phyloP scores from a whole-genome alignment of 2,888 invertebrate genomes.

The Clepsis dumicolana region DNA sequence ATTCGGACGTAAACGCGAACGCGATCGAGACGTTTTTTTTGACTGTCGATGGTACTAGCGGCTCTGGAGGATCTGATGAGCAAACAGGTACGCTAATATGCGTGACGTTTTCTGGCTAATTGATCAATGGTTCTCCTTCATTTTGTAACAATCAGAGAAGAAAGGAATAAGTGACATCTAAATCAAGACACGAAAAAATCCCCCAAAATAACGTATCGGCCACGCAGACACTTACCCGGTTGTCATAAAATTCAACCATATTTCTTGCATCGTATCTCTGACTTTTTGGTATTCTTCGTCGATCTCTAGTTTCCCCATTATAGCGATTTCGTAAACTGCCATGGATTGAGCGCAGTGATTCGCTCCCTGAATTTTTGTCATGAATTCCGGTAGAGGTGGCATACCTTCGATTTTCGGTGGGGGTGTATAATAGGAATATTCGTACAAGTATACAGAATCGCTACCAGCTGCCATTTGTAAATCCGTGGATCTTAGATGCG shows the following conservation, averaged over 20 bases:
- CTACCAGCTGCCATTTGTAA: slow-evolving; percentile 54
- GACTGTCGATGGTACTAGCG: no score
- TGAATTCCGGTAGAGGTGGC: slow-evolving; percentile 45
- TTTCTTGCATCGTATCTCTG: slow-evolving; percentile 52
- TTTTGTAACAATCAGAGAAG: no score
- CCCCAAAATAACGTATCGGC: no score
- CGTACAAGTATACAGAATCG: slow-evolving; percentile 61
- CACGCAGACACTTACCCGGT: slow-evolving; percentile 53
- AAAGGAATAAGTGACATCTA: no score
- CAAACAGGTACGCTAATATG: no score
- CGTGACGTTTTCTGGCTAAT: no score
- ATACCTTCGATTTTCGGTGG: slow-evolving; percentile 46
- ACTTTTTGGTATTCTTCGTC: slow-evolving; percentile 50
- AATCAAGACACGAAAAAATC: no score
- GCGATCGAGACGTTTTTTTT: no score
- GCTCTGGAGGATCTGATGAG: no score
- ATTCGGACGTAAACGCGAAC: no score
- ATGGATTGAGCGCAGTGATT: slow-evolving; percentile 56
- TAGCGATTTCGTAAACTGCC: slow-evolving; percentile 43
- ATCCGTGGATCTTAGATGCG: slow-evolving; percentile 54
- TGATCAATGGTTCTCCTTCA: no score
- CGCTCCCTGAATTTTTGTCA: slow-evolving; percentile 56
- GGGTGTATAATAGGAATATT: slow-evolving; percentile 54
- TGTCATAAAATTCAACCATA: slow-evolving; percentile 62
- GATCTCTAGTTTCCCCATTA: background rate